Conservation (phyloP, 2,113 vertebrate species). For the Rhinoptilus africanus region DNA sequence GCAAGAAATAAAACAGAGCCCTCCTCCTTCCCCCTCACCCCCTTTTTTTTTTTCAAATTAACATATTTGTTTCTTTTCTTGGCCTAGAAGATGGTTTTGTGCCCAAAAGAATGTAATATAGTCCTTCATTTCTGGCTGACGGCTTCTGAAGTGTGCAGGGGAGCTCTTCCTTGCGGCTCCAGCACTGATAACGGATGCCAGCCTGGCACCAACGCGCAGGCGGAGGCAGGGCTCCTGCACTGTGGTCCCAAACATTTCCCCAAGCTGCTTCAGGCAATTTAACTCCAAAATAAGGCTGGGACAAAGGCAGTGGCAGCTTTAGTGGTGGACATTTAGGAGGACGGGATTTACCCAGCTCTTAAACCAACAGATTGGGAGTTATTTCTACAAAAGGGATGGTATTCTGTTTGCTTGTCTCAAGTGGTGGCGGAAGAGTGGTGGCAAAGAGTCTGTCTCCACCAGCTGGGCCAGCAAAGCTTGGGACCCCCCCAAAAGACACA, state of each 20-base stretch:
- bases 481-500: accelerated
- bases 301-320: neutral
- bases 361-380: neutral
- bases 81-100: neutral
- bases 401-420: neutral
- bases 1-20: constrained; percentile 17
- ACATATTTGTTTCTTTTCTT: constrained; percentile 12
- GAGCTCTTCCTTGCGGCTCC: neutral
- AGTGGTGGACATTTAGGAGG: neutral
- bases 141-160: neutral
- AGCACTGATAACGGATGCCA: neutral
- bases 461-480: neutral
- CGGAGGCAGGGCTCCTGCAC: neutral
- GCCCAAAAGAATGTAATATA: neutral
- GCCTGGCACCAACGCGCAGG: accelerated
- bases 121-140: neutral
- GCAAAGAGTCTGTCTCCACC: neutral
- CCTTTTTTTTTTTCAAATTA: neutral
- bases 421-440: neutral
- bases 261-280: neutral
- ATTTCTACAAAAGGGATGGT: neutral
- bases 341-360: neutral
- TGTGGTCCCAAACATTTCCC: neutral
- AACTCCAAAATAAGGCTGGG: neutral
- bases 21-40: neutral